phyloP scores from a whole-genome alignment of 2,113 vertebrate species.

The Tichodroma muraria region DNA sequence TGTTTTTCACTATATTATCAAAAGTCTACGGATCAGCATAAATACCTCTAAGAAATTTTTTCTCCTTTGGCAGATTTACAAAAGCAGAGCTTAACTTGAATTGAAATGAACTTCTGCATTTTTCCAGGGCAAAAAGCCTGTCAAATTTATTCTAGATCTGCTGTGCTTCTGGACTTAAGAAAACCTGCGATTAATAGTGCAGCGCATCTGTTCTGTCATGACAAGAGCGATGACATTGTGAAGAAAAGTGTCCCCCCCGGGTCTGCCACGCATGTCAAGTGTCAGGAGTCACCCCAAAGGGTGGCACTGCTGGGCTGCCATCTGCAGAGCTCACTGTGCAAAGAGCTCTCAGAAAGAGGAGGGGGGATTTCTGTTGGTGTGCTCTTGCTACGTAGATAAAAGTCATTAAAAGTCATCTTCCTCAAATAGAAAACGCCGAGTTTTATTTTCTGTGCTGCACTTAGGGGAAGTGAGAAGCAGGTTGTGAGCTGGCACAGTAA shows the following conservation, averaged over 20 bases:
- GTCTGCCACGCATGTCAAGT: neutral
- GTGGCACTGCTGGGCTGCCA: neutral
- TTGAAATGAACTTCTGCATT: constrained; percentile 44
- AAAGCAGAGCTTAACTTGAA: constrained; percentile 48
- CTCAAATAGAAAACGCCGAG: neutral
- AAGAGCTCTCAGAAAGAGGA: neutral
- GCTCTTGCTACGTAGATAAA: neutral
- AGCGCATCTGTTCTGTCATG: neutral
- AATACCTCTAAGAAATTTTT: constrained; percentile 49
- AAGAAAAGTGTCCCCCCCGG: neutral
- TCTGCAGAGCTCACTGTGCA: neutral
- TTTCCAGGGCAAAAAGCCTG: constrained; percentile 27
- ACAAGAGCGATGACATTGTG: neutral
- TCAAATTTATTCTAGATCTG: constrained; percentile 26
- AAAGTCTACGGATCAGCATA: constrained; percentile 49
- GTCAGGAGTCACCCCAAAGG: neutral
- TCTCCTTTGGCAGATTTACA: constrained; percentile 46
- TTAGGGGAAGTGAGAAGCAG: neutral
- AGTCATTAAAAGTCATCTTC: neutral
- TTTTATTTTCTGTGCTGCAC: rapidly evolving
- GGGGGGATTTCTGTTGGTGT: neutral
- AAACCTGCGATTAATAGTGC: neutral
- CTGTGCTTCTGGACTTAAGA: neutral
- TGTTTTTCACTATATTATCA: constrained; percentile 42
- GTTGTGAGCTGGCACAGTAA: neutral